phyloP scores from a whole-genome alignment of 2,113 vertebrate species.

The Crotalus viridis region DNA sequence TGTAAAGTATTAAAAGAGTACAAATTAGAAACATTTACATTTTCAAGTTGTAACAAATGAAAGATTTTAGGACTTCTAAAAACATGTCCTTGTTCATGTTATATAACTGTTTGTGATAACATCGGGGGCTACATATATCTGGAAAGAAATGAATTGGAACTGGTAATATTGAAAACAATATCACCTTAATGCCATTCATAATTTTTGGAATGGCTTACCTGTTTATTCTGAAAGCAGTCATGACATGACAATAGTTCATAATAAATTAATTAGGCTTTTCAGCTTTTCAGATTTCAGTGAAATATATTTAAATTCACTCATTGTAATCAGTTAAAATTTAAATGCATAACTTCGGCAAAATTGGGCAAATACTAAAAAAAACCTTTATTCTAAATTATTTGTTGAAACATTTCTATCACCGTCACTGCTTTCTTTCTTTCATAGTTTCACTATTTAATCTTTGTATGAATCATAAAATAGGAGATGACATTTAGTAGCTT shows the following conservation, averaged over 20 bases:
- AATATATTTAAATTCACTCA: neutral
- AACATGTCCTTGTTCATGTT: neutral
- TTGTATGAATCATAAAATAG: neutral
- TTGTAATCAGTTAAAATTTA: neutral
- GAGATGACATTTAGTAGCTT: neutral
- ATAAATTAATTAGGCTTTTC: neutral
- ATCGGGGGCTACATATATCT: neutral
- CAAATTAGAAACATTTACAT: neutral
- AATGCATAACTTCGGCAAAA: neutral
- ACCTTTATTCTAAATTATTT: slow-evolving; percentile 15
- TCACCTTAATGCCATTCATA: neutral
- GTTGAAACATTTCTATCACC: neutral
- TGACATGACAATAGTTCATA: neutral
- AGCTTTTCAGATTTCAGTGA: neutral
- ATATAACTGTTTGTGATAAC: neutral
- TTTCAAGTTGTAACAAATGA: neutral
- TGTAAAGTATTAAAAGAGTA: too few species aligned
- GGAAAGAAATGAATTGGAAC: neutral
- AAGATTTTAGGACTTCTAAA: neutral
- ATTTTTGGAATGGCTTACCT: neutral
- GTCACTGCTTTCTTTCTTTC: neutral
- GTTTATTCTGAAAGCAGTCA: neutral
- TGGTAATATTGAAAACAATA: neutral
- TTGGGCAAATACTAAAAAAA: neutral
- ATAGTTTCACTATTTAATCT: neutral